Percentiles rank a stretch among this genome's conserved stretches.
phyloP scores from a whole-genome alignment of 2,113 vertebrate species.

The Micromys minutus region DNA sequence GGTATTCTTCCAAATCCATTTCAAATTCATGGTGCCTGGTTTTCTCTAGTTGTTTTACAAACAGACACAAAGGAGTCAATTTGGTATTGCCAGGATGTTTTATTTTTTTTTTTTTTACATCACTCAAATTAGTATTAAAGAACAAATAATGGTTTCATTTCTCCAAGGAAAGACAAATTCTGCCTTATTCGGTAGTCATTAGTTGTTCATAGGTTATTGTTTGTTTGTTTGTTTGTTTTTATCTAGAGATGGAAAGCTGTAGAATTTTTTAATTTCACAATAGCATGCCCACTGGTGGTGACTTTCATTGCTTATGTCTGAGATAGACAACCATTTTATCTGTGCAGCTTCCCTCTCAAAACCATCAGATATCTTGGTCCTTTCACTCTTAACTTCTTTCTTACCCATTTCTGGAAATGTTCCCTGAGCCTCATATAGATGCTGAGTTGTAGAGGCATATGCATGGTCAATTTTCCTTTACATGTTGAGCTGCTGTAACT shows the following conservation, averaged over 20 bases:
- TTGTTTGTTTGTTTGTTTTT: neutral
- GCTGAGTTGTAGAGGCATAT: neutral
- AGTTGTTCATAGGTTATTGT: neutral
- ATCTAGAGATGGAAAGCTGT: neutral
- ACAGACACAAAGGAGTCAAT: neutral
- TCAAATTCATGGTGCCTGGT: neutral
- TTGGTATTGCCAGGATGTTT: neutral
- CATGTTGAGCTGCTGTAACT: neutral
- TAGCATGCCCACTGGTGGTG: neutral
- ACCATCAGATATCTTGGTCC: no score
- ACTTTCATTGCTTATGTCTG: neutral
- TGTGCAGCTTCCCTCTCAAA: no score
- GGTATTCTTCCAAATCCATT: neutral
- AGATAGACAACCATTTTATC: neutral
- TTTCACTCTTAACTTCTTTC: neutral
- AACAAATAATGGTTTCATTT: neutral
- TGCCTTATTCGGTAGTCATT: neutral
- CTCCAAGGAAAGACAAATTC: neutral
- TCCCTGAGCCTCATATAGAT: neutral
- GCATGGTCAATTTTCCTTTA: neutral
- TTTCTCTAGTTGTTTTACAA: neutral
- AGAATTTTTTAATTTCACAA: no score
- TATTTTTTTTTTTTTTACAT: neutral
- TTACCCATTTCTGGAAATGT: neutral
- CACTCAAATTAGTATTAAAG: no score